A percentile compares a stretch with the other conserved stretches of the same genome.
These are phyloP conservation scores for Butastur rufipennis DNA, from an alignment of 2,113 vertebrate genomes.

Conservation along the genomic window DNA sequence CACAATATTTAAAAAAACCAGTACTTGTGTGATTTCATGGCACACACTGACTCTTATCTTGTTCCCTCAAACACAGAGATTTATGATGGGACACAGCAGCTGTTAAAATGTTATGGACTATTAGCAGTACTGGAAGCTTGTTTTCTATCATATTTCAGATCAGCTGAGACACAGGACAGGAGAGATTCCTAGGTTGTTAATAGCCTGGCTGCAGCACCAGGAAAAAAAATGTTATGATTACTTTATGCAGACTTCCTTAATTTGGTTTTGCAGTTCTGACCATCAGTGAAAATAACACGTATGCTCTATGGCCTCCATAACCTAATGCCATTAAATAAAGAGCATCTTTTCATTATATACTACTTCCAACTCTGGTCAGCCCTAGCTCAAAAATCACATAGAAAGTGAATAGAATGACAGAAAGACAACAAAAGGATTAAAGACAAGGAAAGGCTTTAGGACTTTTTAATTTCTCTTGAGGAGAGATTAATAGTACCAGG, in stretches of 20 bases:
- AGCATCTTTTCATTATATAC: neutral
- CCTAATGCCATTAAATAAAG: neutral
- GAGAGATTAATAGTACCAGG: neutral
- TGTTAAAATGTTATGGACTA: neutral
- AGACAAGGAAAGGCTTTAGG: neutral
- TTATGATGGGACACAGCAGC: constrained; percentile 2
- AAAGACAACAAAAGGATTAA: constrained; percentile 4
- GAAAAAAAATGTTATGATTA: neutral
- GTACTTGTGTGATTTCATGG: neutral
- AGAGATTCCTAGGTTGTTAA: neutral
- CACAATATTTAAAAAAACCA: neutral
- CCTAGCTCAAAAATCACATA: neutral
- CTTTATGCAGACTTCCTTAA: neutral
- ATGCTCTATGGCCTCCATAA: neutral
- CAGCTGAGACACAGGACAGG: neutral
- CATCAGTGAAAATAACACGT: neutral
- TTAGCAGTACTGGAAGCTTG: neutral
- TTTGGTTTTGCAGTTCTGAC: neutral
- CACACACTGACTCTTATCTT: neutral
- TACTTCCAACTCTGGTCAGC: neutral
- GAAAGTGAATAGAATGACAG: neutral
- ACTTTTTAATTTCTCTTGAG: constrained; percentile 14
- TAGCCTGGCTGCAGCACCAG: neutral
- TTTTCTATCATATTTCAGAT: neutral
- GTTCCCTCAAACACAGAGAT: neutral